Evolutionary conservation across 2,113 vertebrate species (phyloP).

Genomic region (Chinchilla lanigera): DNA sequence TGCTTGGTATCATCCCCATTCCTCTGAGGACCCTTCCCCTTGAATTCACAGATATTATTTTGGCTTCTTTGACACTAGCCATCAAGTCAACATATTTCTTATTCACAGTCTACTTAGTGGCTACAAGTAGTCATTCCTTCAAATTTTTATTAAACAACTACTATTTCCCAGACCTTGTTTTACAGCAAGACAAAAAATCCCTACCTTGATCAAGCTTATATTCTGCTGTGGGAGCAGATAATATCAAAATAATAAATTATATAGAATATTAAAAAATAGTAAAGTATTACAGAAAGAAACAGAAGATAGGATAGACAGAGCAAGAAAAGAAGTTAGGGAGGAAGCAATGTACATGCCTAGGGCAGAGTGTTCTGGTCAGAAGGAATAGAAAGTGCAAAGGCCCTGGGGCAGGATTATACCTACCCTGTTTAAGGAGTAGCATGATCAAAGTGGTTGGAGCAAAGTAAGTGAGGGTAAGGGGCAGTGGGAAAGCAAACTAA

Average conservation of each 20-base stretch:
- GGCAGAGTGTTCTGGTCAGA: neutral
- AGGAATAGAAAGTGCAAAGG: neutral
- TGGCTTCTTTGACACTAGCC: neutral
- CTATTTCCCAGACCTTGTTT: conserved; percentile 43
- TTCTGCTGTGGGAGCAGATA: neutral
- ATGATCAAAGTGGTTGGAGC: conserved; percentile 39
- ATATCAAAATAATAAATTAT: conserved; percentile 15
- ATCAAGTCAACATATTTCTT: neutral
- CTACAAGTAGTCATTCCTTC: conserved; percentile 5
- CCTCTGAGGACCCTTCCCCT: neutral
- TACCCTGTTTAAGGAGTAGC: neutral
- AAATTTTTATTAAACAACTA: conserved; percentile 21
- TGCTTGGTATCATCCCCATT: neutral
- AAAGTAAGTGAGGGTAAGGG: neutral
- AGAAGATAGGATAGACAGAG: neutral
- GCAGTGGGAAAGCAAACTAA: neutral
- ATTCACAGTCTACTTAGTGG: neutral
- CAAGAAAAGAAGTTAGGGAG: neutral
- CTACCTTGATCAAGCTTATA: neutral
- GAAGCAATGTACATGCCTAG: neutral
- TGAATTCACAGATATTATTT: conserved; percentile 1
- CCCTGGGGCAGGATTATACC: neutral
- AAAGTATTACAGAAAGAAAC: neutral
- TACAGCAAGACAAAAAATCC: conserved; percentile 26
- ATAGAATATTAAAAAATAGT: neutral